Conservation (phyloP, 2,888 invertebrate genomes). For the Iselma pallidipennis region DNA sequence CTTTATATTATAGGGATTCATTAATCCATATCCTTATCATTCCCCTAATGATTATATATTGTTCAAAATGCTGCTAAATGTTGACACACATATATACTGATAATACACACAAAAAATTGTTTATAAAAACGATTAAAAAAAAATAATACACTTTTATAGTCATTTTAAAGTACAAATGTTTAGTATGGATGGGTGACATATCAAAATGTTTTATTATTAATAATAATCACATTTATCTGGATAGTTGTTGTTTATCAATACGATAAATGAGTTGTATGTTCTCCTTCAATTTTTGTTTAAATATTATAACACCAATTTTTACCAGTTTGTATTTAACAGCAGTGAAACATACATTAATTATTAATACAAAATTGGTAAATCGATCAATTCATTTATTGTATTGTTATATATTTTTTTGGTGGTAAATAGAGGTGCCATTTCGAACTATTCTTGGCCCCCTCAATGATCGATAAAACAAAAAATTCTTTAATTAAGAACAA, state of each 20-base stretch:
- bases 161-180: slow-evolving; percentile 83
- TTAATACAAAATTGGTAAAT: no score
- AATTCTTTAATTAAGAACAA: no score
- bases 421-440: no score
- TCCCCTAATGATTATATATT: background rate
- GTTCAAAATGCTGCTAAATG: background rate
- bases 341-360: no score
- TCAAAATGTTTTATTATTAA: slow-evolving; percentile 26
- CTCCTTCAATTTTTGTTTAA: no score
- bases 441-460: no score
- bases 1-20: background rate
- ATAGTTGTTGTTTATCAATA: background rate
- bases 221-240: slow-evolving; percentile 13
- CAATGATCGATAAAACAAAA: no score
- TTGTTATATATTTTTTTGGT: background rate
- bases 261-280: background rate
- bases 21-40: background rate
- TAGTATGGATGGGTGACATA: slow-evolving; percentile 54
- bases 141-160: slow-evolving; percentile 70
- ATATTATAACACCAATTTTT: no score
- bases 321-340: no score
- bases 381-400: background rate
- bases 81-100: background rate
- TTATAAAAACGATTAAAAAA: no score
- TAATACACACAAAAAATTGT: background rate